These are phyloP conservation scores for Tretioscincus oriximinensis DNA, from an alignment of 2,113 vertebrate species.

Conservation along the genomic window DNA sequence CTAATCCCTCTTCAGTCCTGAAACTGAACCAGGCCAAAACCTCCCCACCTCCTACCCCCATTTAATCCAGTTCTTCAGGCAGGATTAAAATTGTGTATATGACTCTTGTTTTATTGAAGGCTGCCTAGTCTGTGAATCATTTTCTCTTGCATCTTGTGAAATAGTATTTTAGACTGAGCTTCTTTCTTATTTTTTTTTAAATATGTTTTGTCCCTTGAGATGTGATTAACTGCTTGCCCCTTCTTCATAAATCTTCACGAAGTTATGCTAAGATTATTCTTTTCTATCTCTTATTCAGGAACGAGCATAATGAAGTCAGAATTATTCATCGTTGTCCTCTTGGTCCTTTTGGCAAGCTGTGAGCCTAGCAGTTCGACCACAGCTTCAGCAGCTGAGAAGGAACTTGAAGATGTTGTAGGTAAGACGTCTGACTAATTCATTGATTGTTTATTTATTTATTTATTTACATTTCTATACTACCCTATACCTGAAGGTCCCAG, in stretches of 20 bases:
- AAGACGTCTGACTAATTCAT: conserved; percentile 36
- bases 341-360: conserved; percentile 49
- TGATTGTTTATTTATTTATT: too few relatives aligned
- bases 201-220: neutral
- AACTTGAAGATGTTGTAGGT: conserved; percentile 48
- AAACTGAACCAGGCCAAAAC: too few relatives aligned
- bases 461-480: too few relatives aligned
- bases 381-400: conserved; percentile 17
- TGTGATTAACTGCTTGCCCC: neutral
- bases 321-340: neutral
- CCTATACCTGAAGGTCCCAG: too few relatives aligned
- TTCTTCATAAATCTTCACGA: too few relatives aligned
- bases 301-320: conserved; percentile 50
- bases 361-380: neutral
- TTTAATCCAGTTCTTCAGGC: too few relatives aligned
- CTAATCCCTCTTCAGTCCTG: too few relatives aligned
- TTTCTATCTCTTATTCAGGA: conserved; percentile 50
- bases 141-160: neutral
- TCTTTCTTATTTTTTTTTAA: too few relatives aligned
- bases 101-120: too few relatives aligned
- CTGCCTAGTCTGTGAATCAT: neutral
- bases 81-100: too few relatives aligned
- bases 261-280: neutral
- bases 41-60: too few relatives aligned
- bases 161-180: neutral